These are phyloP conservation scores for Catonia carolina DNA, from an alignment of 2,888 invertebrate genomes.

Conservation along the genomic window DNA sequence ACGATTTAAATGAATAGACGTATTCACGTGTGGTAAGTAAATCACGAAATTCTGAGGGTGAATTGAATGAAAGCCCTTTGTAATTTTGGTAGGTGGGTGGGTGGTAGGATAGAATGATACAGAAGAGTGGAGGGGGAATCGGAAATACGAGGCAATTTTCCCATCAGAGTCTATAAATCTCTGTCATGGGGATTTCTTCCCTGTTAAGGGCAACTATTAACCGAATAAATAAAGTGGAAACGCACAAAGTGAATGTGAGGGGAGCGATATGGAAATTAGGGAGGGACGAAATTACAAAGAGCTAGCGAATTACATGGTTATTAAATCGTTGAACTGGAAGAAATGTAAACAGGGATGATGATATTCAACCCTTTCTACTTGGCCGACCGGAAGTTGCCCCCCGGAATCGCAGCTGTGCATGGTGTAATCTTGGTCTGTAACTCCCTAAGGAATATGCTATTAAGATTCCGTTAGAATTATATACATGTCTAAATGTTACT, in stretches of 20 bases:
- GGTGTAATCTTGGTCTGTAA: no score
- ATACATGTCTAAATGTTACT: no score
- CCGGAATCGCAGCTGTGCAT: no score
- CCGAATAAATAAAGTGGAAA: not conserved
- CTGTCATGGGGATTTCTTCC: no score
- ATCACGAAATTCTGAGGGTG: no score
- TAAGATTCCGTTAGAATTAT: no score
- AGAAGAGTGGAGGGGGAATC: constrained; percentile 1
- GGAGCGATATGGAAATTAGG: constrained; percentile 3
- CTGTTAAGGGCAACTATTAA: constrained; percentile 2
- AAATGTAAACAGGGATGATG: not conserved
- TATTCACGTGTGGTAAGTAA: no score
- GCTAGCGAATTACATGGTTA: constrained; percentile 13
- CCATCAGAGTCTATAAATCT: no score
- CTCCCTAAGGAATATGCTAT: no score
- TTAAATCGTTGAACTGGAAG: constrained; percentile 11
- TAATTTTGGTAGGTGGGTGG: not conserved
- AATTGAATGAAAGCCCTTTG: not conserved
- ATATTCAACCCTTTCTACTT: constrained; percentile 1
- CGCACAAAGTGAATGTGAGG: not conserved
- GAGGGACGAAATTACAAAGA: not conserved
- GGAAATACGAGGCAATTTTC: not conserved
- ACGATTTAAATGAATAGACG: no score
- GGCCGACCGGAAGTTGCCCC: not conserved
- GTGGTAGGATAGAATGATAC: constrained; percentile 1